Evolutionary conservation across 2,888 invertebrate genomes (phyloP), one percentile per base, ranked within the genome.

Genomic region (Ectemnius continuus): DNA sequence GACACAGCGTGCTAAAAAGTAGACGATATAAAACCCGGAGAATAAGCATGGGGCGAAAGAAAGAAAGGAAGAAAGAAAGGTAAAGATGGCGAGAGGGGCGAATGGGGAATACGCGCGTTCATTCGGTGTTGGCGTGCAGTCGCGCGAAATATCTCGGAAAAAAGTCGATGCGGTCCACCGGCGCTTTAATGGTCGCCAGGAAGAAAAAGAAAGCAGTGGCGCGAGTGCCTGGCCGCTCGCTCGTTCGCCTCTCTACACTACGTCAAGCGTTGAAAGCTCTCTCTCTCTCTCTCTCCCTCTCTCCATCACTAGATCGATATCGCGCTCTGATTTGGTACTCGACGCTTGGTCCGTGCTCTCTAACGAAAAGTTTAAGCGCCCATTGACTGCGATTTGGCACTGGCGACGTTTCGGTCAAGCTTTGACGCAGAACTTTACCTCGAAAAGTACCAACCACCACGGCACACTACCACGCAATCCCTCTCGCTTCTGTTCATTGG

Each of bases 251-350:
- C 67, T 56, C 73, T 48, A 70, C 62, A 48, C 78, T 61, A 58
- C 46, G 61, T 28, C 70, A 36, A 36, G 77, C 81, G 76, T 84
- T 81, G 81, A 86, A 82, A 85, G 82, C 84, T 79, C 83, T 80
- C 56, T 67, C 65, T 2, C 11, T 11, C 36, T 36, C 11, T 36
- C 11, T 36, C 36, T 36, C 36, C 36, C 8, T 36, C 6, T 36
- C 36, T 36, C 36, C 36, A 36, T 36, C 36, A 2, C 8, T 36
- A 36, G 23, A 59, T 68, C 76, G 80, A 83, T 80, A 78, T 79
- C 73, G 76, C 76, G 80, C 86, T 85, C 85, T 85, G 85, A 85
- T 83, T 85, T 78, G 74, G 63, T 67, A 67, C 70, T 60, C 79
- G 69, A 76, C 77, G 77, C 75, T 77, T 57, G 72, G 70, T 63